Base-by-base conservation (phyloP, 2,888 invertebrate species). In the Synanthedon andrenaeformis region DNA sequence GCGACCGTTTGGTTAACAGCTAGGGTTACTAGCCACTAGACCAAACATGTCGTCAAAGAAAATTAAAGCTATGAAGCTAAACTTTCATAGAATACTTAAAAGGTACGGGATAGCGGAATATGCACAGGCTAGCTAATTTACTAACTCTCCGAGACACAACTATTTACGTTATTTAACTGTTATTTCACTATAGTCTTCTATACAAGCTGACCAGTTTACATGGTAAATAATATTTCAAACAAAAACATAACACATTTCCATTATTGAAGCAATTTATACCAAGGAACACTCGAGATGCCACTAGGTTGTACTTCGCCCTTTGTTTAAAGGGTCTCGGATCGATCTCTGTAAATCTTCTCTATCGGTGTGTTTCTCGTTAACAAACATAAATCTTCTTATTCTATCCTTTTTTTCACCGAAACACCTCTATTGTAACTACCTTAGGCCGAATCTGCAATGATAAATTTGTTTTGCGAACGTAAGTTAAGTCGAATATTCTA, bases 261-360 rank as follows among this genome's bases (percentile, higher is more conserved):
- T 66, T 64, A 63, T 66, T 58, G 59, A 51, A 14, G 54, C 57
- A 49, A 61, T 64, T 60, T 65, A 57, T 62, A 59, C 58, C 53
- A 52, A 55, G 54, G 57, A 56, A 59, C 56, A 57, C 55, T 56
- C 17, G 17, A 8, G 49, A 10, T 49, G 23, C 49, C 49, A 17
- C 19, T 49, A 14, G 49, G 49, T 49, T 49, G 49, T 49, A 17
- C 45, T 13, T 11, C 61, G 61, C 61, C 69, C 67, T 66, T 69
- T 72, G 68, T 70, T 73, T 69, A 67, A 66, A 64, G 65, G 61
- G 49, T 49, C 57, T 57, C 55, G 51, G 54, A 42, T 65, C 66
- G 65, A 72, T 72, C 73, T 65, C 65, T 56, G 66, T 73, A 76
- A 74, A 77, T 77, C 71, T 74, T 64, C 65, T 65, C 61, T 67